Evolutionary conservation across 2,113 vertebrate genomes (phyloP).

Genomic region (Xenus cinereus): DNA sequence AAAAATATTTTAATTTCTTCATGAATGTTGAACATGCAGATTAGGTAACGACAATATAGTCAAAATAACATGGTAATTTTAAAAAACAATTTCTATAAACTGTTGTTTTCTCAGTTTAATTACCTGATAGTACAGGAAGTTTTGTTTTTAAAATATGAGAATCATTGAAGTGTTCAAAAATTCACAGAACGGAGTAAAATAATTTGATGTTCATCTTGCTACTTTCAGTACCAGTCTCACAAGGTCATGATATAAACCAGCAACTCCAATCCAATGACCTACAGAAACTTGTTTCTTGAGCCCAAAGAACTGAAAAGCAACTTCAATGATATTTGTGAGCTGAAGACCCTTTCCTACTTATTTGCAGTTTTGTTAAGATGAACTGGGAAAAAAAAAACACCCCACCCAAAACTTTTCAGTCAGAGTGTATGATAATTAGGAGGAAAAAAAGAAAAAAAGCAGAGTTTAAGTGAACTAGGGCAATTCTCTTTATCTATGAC

Average conservation of each 20-base stretch:
- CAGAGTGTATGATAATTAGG: background rate
- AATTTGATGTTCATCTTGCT: background rate
- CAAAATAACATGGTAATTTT: background rate
- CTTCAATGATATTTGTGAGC: background rate
- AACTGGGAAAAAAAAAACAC: background rate
- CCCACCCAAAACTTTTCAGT: background rate
- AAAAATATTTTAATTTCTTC: background rate
- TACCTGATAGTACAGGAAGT: background rate
- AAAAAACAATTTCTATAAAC: background rate
- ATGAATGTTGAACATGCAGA: background rate
- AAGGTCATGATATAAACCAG: background rate
- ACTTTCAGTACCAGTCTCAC: background rate
- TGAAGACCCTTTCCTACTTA: background rate
- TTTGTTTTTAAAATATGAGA: background rate
- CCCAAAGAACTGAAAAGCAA: background rate
- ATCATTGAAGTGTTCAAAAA: background rate
- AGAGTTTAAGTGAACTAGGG: background rate
- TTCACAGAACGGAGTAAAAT: background rate
- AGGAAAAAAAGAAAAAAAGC: no score
- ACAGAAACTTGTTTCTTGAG: background rate
- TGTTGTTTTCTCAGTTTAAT: background rate
- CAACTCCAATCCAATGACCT: background rate
- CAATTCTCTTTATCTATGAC: background rate
- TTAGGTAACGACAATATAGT: background rate
- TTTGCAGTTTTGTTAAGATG: background rate